Evolutionary conservation across 2,888 invertebrate genomes (phyloP).

Genomic region (Drosophila suboccidentalis): DNA sequence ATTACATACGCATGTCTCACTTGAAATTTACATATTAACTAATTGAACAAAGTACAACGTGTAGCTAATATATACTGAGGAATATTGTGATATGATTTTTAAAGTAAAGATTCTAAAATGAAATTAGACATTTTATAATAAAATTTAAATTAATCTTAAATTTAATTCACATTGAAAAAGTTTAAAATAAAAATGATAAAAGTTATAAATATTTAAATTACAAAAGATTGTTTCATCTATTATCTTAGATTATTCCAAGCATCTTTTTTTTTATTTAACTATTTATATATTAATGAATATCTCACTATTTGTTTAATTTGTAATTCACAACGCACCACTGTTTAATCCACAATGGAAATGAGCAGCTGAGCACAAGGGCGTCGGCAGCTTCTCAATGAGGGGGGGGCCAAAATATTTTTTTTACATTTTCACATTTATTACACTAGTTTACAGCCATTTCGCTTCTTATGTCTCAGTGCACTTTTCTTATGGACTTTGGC

Average conservation of each 20-base stretch:
- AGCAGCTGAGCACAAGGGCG: slow-evolving; percentile 24
- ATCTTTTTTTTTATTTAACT: no score
- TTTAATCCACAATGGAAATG: slow-evolving; percentile 13
- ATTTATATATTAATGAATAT: no score
- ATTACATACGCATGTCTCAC: neutral
- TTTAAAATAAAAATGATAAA: neutral
- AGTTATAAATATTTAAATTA: neutral
- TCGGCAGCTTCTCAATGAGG: no score
- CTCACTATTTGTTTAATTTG: neutral
- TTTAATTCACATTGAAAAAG: neutral
- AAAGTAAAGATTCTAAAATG: neutral
- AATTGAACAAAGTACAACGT: neutral
- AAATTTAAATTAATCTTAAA: neutral
- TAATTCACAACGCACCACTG: slow-evolving; percentile 33
- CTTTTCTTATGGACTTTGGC: no score
- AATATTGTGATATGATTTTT: neutral
- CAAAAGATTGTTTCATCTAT: neutral
- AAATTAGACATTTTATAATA: neutral
- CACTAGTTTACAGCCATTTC: no score
- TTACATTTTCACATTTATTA: no score
- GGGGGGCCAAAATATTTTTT: no score
- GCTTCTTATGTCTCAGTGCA: no score
- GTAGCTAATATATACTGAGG: neutral
- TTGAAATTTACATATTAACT: slow-evolving; percentile 15
- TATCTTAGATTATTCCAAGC: neutral